Evolutionary conservation across 2,888 invertebrate species (phyloP), one percentile per base, ranked within the genome.

Genomic region (Phortica okadai): DNA sequence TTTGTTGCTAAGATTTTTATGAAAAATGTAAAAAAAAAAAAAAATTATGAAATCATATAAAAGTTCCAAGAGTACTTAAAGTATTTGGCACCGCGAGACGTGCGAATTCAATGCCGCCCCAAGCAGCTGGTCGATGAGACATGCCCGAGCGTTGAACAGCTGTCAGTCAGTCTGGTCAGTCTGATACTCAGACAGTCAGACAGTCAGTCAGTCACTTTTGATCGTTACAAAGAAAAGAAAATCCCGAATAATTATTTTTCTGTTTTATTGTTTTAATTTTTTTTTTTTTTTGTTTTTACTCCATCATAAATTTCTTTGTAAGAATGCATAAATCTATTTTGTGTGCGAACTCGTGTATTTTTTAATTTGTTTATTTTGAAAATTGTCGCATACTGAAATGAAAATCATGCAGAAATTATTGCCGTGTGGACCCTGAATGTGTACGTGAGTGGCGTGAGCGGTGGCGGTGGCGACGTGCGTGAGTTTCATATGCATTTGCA

Each of bases 311-410:
- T 86, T 79, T 86, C 74, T 78, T 77, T 79, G 82, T 74, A 85
- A 77, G 80, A 81, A 81, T 64, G 73, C 81, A 81, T 88, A 88
- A 85, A 85, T 85, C 85, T 85, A 85, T 85, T 88, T 86, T 82
- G 82, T 81, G 87, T 83, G 8, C n/a, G n/a, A 8, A 59, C n/a
- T 16, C 21, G n/a, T 10, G 10, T 4, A 25, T 62, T 10, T 5
- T 62, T 62, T 59, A 85, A 86, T 88, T 87, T 85, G 88, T 88
- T 85, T 85, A 86, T 85, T 86, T 33, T 84, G 64, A 77, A 79
- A 86, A 87, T 50, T 50, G 50, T 50, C 50, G 50, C 50, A 11
- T 8, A 2, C 50, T 50, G 50, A 21, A 11, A 76, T 77, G 72
- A 64, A 33, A 62, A 70, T 72, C 25, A n/a, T 33, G 70, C 66